Percentiles rank a stretch among this genome's conserved stretches.
phyloP scores from a whole-genome alignment of 1,140 invertebrate genomes.

The Potamilus streckersoni region DNA sequence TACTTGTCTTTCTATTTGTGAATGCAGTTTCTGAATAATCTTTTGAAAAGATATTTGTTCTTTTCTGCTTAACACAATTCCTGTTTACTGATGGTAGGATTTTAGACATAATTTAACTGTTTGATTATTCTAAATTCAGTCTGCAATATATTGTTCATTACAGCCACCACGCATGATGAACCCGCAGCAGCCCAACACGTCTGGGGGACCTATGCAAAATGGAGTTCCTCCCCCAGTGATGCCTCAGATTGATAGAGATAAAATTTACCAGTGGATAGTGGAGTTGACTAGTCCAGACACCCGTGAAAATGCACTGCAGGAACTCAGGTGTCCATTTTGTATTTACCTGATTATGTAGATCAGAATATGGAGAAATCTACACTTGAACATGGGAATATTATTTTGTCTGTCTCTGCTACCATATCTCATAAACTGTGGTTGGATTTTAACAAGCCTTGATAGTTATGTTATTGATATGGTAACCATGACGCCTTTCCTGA shows the following conservation, averaged over 20 bases:
- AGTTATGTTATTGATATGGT: too few species aligned
- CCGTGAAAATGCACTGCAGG: constrained; percentile 93
- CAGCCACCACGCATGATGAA: constrained; percentile 28
- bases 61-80: too few species aligned
- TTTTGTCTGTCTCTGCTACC: background rate
- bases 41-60: too few species aligned
- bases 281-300: constrained; percentile 96
- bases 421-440: background rate
- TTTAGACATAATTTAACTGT: too few species aligned
- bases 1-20: too few species aligned
- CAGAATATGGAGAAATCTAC: too few species aligned
- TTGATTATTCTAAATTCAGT: background rate
- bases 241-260: constrained; percentile 78
- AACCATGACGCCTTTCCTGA: too few species aligned
- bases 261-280: constrained; percentile 94
- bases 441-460: too few species aligned
- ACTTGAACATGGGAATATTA: too few species aligned
- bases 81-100: too few species aligned
- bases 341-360: too few species aligned
- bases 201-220: constrained; percentile 7
- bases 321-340: constrained; percentile 77
- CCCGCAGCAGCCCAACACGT: constrained; percentile 18
- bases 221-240: constrained; percentile 29
- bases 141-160: background rate
- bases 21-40: too few species aligned